Evolutionary conservation across 2,797 vertebrate species (phyloP).

Genomic region (Tympanoctomys barrerae): DNA sequence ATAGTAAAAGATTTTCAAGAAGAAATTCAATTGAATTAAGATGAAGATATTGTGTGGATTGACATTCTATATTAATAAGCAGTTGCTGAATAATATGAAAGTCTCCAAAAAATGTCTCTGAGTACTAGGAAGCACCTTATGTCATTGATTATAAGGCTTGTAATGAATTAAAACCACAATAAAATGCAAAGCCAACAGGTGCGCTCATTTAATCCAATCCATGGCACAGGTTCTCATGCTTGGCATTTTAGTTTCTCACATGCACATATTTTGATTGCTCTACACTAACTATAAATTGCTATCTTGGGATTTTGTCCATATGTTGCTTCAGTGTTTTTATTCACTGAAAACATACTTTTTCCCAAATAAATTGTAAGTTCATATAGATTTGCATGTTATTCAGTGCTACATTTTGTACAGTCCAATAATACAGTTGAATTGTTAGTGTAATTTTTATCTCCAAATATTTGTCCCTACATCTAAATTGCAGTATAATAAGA

Average conservation of each 20-base stretch:
- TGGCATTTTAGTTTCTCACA: not conserved
- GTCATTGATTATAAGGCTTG: not conserved
- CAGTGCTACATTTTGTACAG: conserved; percentile 46
- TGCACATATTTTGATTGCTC: not conserved
- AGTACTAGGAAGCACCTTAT: conserved; percentile 5
- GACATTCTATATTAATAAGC: not conserved
- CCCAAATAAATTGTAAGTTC: not conserved
- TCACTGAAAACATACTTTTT: conserved; percentile 19
- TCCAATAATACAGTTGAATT: conserved; percentile 60
- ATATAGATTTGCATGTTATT: not conserved
- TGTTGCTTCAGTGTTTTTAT: conserved; percentile 16
- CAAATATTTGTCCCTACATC: conserved; percentile 53
- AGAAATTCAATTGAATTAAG: conserved; percentile 37
- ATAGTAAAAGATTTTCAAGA: conserved; percentile 22
- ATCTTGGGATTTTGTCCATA: not conserved
- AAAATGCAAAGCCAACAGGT: conserved; percentile 39
- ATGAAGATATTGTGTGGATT: not conserved
- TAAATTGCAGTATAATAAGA: conserved; percentile 58
- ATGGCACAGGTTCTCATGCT: not conserved
- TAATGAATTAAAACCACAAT: not conserved
- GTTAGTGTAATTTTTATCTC: conserved; percentile 21
- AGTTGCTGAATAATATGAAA: not conserved
- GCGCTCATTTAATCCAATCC: not conserved
- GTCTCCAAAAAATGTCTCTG: not conserved
- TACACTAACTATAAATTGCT: conserved; percentile 15